Evolutionary conservation across 1,140 invertebrate species (phyloP), one percentile per base, ranked within the genome.

Genomic region (Magallana ariakensis): DNA sequence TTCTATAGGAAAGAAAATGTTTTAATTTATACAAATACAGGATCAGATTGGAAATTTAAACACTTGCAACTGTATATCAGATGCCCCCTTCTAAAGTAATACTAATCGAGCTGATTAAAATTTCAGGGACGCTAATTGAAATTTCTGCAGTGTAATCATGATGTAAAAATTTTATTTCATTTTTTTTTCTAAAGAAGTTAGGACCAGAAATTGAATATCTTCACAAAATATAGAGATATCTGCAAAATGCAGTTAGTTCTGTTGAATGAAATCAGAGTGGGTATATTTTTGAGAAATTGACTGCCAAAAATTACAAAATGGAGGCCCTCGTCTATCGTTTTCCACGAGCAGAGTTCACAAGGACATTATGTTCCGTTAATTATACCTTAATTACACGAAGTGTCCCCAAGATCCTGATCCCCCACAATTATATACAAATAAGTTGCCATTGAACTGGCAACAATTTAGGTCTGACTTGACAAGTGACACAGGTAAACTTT

Each of bases 21-120:
- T 75, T 26, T 75, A 26, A 75, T 75, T 75, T 75, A 19, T 22
- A 11, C 22, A 11, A 13, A 75, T 26, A 33, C 33, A 75, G 22
- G 33, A 75, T 75, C 66, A 75, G 33, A 75, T 26, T 26, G 19
- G 66, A 75, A 75, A 75, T 75, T 33, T 75, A 75, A 70, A 75
- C 66, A 75, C 66, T 75, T 75, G 19, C 66, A 75, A 26, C 22
- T 13, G 22, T 75, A 75, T 26, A 75, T 75, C 22, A 75, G 66
- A 33, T 75, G 13, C 22, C 22, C 66, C 33, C 22, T 26, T 26
- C 11, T 5, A 46, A 46, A 46, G 33, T 46, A 46, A 46, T 11
- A 75, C 22, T 75, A 33, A 75, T 33, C 26, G 33, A 75, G 22
- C 15, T 26, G 19, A 62, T 19, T 62, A 16, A 9, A 22, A 75